These are phyloP conservation scores for Mesoligia furuncula DNA, from an alignment of 2,888 invertebrate genomes.

Conservation along the genomic window DNA sequence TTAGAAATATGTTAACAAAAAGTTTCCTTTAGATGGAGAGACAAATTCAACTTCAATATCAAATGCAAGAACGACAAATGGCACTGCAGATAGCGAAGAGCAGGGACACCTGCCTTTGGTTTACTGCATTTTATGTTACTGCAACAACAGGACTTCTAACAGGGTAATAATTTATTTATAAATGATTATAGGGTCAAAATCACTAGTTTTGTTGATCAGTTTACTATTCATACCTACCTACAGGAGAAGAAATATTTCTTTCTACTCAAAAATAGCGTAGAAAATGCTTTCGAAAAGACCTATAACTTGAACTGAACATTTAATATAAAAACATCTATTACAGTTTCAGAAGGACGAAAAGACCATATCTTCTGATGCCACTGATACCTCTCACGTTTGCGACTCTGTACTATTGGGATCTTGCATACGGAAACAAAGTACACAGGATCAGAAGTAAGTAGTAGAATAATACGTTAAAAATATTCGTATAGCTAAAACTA, in stretches of 20 bases:
- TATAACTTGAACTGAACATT: neutral
- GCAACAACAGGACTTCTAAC: conserved; percentile 88
- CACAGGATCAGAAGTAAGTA: conserved; percentile 93
- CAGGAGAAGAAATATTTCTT: neutral
- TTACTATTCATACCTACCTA: neutral
- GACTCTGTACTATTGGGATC: conserved; percentile 93
- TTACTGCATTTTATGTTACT: conserved; percentile 92
- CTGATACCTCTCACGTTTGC: conserved; percentile 93
- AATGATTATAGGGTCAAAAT: neutral
- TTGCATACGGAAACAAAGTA: conserved; percentile 94
- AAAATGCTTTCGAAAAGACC: too few species aligned
- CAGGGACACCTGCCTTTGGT: conserved; percentile 94
- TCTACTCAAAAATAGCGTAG: neutral
- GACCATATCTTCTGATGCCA: conserved; percentile 91
- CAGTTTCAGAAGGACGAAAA: conserved; percentile 91
- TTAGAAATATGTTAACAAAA: neutral
- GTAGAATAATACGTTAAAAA: neutral
- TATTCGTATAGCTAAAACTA: neutral
- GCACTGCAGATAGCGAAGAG: conserved; percentile 93
- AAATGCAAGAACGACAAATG: conserved; percentile 93
- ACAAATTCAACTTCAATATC: conserved; percentile 95
- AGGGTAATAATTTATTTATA: conserved; percentile 75
- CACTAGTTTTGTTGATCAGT: neutral
- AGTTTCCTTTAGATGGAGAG: conserved; percentile 91
- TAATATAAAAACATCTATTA: conserved; percentile 36